Evolutionary conservation across 2,797 vertebrate genomes (phyloP).

Genomic region (Pogoniulus pusillus): DNA sequence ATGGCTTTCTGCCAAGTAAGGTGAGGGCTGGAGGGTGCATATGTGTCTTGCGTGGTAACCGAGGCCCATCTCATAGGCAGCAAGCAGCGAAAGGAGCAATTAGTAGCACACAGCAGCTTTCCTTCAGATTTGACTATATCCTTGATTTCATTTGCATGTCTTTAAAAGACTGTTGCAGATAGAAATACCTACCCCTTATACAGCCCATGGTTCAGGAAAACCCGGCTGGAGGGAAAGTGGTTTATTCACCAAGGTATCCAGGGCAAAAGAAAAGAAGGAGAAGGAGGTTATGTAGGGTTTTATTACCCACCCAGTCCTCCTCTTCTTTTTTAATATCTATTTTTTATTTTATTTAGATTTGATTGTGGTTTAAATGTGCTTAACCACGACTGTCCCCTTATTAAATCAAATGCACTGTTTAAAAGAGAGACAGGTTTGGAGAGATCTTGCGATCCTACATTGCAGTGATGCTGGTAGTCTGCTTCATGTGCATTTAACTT

Average conservation of each 20-base stretch:
- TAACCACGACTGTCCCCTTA: neutral
- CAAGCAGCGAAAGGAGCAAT: slow-evolving; percentile 13
- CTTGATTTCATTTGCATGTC: slow-evolving; percentile 59
- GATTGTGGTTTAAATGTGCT: neutral
- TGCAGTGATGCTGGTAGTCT: slow-evolving; percentile 42
- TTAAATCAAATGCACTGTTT: neutral
- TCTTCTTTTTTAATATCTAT: neutral
- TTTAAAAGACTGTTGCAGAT: slow-evolving; percentile 9
- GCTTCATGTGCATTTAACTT: slow-evolving; percentile 68
- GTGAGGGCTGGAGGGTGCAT: slow-evolving; percentile 27
- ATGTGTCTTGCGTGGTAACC: neutral
- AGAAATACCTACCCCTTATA: neutral
- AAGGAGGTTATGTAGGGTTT: neutral
- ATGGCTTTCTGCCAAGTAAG: neutral
- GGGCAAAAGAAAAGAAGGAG: neutral
- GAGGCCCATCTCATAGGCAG: neutral
- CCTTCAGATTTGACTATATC: neutral
- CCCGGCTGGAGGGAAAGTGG: neutral
- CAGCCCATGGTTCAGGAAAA: neutral
- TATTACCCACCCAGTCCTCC: neutral
- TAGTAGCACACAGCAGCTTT: slow-evolving; percentile 9
- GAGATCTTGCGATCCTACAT: neutral
- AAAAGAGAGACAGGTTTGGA: neutral
- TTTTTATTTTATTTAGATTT: neutral
- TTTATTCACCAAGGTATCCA: neutral